Base-by-base conservation (phyloP, 2,888 invertebrate species). In the Helleia helle region DNA sequence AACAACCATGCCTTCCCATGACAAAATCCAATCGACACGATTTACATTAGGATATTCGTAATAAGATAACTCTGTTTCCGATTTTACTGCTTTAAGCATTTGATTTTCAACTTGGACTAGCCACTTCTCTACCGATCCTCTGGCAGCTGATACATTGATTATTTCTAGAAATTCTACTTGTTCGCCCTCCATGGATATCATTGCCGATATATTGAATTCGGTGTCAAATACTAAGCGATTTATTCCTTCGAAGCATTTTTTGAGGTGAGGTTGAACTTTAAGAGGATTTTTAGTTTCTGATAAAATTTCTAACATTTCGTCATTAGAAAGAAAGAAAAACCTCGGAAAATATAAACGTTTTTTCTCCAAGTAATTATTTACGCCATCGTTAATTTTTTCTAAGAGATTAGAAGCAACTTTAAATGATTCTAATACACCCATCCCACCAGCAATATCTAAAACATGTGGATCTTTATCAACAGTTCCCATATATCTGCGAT, bases 321-420 rank as follows among this genome's bases (percentile, higher is more conserved):
- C 94, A 65, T 96, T 95, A 4, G 95, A 95, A 43, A 96, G 81
- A 63, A 96, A 96, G 86, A 95, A 96, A 65, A 96, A 95, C 65
- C 95, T 87, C 27, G 94, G 91, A 64, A 95, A 95, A 68, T 87
- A 94, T 6, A 95, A 74, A 50, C 95, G 77, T 68, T 95, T 95
- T 73, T 91, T 93, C 74, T 95, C 94, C 46, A 95, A 80, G 65
- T 95, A 95, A 53, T 89, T 88, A 51, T 92, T 90, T 0, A 95
- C 91, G 3, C 95, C 94, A 43, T 93, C 91, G 62, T 93, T 93
- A 42, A 95, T 93, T 71, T 88, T 90, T 51, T 95, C 94, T 52
- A 95, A 76, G 37, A 93, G 75, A 28, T 74, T 86, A 40, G 89
- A 88, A 22, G 93, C 91, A 37, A 90, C 87, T 65, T 83, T 79